These are phyloP conservation scores for Caenorhabditis brenneri DNA, from an alignment of 1,140 invertebrate genomes.

Conservation along the genomic window DNA sequence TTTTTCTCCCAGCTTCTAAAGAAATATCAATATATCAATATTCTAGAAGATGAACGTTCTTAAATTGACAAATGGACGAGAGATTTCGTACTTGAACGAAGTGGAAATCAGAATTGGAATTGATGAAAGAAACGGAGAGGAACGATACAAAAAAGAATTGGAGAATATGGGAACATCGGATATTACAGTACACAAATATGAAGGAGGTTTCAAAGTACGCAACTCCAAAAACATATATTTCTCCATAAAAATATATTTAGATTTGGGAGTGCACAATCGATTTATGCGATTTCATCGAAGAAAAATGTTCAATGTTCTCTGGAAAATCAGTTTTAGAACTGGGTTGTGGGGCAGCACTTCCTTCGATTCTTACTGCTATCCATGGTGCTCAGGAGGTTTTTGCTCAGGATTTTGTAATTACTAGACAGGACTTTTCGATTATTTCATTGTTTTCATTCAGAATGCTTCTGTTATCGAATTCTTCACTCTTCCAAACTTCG, in stretches of 20 bases:
- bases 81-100: slow-evolving; percentile 25
- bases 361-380: slow-evolving; percentile 63
- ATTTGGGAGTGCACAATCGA: slow-evolving; percentile 53
- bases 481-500: slow-evolving; percentile 68
- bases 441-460: slow-evolving; percentile 56
- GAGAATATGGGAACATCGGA: slow-evolving; percentile 46
- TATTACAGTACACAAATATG: slow-evolving; percentile 50
- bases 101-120: slow-evolving; percentile 29
- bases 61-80: background rate
- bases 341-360: slow-evolving; percentile 70
- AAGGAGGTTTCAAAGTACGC: slow-evolving; percentile 55
- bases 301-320: background rate
- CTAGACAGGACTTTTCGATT: background rate
- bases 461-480: slow-evolving; percentile 66
- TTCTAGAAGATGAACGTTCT: background rate
- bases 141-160: slow-evolving; percentile 14
- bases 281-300: slow-evolving; percentile 45
- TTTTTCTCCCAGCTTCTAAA: background rate
- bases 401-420: slow-evolving; percentile 71
- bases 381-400: slow-evolving; percentile 61
- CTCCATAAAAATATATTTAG: background rate
- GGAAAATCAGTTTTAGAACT: slow-evolving; percentile 58
- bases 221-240: background rate
- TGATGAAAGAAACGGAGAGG: background rate
- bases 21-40: background rate